These are phyloP conservation scores for Megalonaias nervosa DNA, from an alignment of 1,140 invertebrate genomes.

Conservation along the genomic window DNA sequence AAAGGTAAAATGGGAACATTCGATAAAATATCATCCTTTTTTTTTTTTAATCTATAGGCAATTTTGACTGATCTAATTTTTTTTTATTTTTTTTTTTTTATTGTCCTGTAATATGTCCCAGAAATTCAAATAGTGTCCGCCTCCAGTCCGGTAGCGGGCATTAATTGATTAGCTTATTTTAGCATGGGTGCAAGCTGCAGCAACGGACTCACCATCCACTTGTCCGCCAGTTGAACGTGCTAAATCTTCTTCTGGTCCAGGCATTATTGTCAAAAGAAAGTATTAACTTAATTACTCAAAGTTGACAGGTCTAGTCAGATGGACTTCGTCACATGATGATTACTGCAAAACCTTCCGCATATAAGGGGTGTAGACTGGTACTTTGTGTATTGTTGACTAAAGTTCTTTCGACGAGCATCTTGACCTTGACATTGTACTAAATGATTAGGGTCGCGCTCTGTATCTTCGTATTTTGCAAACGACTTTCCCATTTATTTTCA, in stretches of 20 bases:
- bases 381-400: too few relatives aligned
- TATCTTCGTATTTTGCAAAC: too few relatives aligned
- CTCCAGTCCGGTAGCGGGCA: neutral
- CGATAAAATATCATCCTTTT: neutral
- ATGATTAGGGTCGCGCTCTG: too few relatives aligned
- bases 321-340: too few relatives aligned
- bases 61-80: neutral
- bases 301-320: too few relatives aligned
- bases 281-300: too few relatives aligned
- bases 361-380: too few relatives aligned
- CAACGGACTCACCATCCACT: slow-evolving; percentile 57
- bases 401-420: too few relatives aligned
- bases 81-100: neutral
- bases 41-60: slow-evolving; percentile 1
- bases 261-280: slow-evolving; percentile 39
- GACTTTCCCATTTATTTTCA: too few relatives aligned
- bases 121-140: neutral
- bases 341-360: too few relatives aligned
- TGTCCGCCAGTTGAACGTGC: slow-evolving; percentile 58
- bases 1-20: too few relatives aligned
- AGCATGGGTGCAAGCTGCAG: neutral
- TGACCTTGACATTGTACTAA: too few relatives aligned
- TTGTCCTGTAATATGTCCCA: neutral
- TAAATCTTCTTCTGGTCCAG: slow-evolving; percentile 53
- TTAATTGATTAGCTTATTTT: slow-evolving; percentile 4